A percentile compares a stretch with the other conserved stretches of the same genome.
Conservation (phyloP, 2,797 vertebrate genomes). For the Gymnopithys bicolor region DNA sequence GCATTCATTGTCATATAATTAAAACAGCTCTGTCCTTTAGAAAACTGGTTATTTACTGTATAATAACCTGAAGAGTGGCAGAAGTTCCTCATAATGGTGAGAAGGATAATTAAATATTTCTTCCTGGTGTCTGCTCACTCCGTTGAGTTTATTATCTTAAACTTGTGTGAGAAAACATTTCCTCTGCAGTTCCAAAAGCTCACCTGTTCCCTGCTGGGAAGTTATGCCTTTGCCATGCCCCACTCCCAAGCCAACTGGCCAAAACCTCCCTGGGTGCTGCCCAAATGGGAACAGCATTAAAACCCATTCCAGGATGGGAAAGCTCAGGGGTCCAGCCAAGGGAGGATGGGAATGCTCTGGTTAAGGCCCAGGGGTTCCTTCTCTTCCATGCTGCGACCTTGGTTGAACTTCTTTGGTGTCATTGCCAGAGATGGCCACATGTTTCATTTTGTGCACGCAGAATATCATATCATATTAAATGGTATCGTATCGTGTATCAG, state of each 20-base stretch:
- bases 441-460: background rate
- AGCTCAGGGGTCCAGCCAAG: background rate
- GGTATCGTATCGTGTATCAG: background rate
- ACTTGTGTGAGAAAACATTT: conserved; percentile 65
- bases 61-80: conserved; percentile 85
- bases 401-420: background rate
- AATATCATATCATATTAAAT: background rate
- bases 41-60: conserved; percentile 85
- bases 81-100: conserved; percentile 83
- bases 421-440: background rate
- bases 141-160: conserved; percentile 75
- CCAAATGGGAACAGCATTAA: background rate
- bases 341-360: background rate
- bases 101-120: conserved; percentile 83
- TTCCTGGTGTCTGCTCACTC: conserved; percentile 72
- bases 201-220: background rate
- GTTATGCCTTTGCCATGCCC: background rate
- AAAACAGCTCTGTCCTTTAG: conserved; percentile 98
- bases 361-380: background rate
- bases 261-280: background rate
- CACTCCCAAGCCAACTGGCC: background rate
- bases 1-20: conserved; percentile 99
- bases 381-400: background rate
- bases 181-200: conserved; percentile 29
- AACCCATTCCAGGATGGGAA: background rate